These are phyloP conservation scores for Rhogogaster chlorosoma DNA, from an alignment of 2,888 invertebrate genomes.

Conservation along the genomic window DNA sequence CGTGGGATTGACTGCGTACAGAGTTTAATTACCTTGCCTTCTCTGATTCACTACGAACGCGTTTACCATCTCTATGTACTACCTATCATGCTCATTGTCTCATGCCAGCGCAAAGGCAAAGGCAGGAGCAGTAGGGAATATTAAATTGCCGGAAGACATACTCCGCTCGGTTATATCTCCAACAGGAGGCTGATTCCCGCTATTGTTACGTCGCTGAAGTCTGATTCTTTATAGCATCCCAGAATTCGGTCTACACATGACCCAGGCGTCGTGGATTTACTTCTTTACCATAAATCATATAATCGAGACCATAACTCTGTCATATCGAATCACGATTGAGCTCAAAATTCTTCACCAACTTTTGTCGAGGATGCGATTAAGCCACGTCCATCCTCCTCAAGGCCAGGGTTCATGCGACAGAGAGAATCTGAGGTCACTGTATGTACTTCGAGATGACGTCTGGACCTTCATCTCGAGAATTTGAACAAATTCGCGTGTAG, in stretches of 20 bases:
- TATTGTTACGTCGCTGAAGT: slow-evolving; percentile 36
- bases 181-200: slow-evolving; percentile 23
- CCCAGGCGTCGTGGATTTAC: background rate
- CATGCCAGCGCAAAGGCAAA: background rate
- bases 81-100: slow-evolving; percentile 26
- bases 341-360: background rate
- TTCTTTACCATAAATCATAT: background rate
- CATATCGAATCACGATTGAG: background rate
- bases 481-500: background rate
- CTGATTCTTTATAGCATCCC: background rate
- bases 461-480: background rate
- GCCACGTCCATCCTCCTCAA: background rate
- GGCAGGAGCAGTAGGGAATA: slow-evolving; percentile 22
- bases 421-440: background rate
- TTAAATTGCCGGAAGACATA: slow-evolving; percentile 48
- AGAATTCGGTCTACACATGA: background rate
- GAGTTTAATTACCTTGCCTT: slow-evolving; percentile 41
- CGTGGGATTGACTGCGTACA: slow-evolving; percentile 42
- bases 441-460: background rate
- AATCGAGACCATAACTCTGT: background rate
- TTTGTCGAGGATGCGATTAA: background rate
- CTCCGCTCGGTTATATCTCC: background rate
- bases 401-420: background rate
- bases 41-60: background rate
- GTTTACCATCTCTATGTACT: background rate